These are phyloP conservation scores for Drosophila paramelanica DNA, from an alignment of 2,888 invertebrate genomes.

Conservation along the genomic window DNA sequence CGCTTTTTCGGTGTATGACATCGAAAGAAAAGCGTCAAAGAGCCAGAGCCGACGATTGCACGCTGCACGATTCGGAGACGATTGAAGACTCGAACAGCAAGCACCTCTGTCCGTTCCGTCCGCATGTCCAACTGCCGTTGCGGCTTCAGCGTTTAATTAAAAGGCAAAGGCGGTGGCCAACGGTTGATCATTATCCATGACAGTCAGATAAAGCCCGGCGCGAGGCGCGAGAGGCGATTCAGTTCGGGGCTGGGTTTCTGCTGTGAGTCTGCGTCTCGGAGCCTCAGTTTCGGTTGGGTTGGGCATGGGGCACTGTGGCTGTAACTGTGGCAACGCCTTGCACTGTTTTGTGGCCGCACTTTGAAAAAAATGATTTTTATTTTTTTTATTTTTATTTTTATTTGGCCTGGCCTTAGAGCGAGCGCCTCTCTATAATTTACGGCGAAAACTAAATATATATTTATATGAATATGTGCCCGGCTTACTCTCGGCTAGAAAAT, in stretches of 20 bases:
- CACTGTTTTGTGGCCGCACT: constrained; percentile 52
- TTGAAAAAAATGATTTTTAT: constrained; percentile 56
- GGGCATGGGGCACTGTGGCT: constrained; percentile 19
- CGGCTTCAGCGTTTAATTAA: constrained; percentile 77
- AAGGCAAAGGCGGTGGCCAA: constrained; percentile 72
- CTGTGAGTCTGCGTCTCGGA: background rate
- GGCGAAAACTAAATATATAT: constrained; percentile 29
- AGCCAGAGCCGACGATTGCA: constrained; percentile 51
- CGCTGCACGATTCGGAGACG: constrained; percentile 41
- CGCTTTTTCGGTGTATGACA: constrained; percentile 32
- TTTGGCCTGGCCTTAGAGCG: constrained; percentile 10
- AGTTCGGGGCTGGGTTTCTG: constrained; percentile 9
- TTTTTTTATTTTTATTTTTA: constrained; percentile 36
- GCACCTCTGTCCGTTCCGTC: background rate
- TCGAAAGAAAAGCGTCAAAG: constrained; percentile 62
- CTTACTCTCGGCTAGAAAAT: background rate
- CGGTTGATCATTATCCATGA: constrained; percentile 73
- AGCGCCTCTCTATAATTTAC: constrained; percentile 43
- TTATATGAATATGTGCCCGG: constrained; percentile 9
- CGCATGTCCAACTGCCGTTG: constrained; percentile 12
- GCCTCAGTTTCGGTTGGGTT: constrained; percentile 13
- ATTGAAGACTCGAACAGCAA: constrained; percentile 7
- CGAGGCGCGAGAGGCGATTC: constrained; percentile 24
- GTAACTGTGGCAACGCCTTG: constrained; percentile 54
- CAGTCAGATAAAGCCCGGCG: constrained; percentile 49